Percentiles rank a stretch among this genome's conserved stretches.
These are phyloP conservation scores for Bradypodion ventrale DNA, from an alignment of 2,797 vertebrate species.

Conservation along the genomic window DNA sequence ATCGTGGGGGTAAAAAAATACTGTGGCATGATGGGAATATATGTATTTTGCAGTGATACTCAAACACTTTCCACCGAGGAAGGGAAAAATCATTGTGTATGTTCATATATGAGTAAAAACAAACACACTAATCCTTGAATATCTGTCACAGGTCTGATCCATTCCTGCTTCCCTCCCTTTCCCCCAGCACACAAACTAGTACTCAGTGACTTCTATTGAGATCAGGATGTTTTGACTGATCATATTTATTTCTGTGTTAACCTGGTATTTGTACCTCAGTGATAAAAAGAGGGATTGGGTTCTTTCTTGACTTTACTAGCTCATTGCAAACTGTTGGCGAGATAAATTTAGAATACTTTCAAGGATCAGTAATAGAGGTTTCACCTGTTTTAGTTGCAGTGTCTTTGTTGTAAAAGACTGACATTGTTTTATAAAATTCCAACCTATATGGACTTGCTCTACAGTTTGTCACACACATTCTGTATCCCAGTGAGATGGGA, in stretches of 20 bases:
- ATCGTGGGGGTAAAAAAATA: slow-evolving; percentile 76
- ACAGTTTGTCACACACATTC: not conserved
- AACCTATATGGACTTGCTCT: not conserved
- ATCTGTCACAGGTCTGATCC: slow-evolving; percentile 53
- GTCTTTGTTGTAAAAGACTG: not conserved
- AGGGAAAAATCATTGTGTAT: slow-evolving; percentile 61
- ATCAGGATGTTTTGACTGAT: slow-evolving; percentile 16
- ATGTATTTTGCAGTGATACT: slow-evolving; percentile 74
- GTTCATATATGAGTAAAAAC: slow-evolving; percentile 60
- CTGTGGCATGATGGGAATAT: slow-evolving; percentile 80
- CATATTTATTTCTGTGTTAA: slow-evolving; percentile 43
- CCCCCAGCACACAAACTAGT: not conserved
- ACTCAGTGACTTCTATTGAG: not conserved
- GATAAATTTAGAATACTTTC: not conserved
- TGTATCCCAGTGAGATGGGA: not conserved
- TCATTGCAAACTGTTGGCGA: not conserved
- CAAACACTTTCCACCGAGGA: slow-evolving; percentile 54
- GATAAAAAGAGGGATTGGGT: slow-evolving; percentile 30
- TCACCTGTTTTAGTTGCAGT: not conserved
- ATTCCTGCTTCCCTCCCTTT: slow-evolving; percentile 51
- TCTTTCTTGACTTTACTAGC: not conserved
- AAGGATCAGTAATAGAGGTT: not conserved
- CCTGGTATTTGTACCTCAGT: slow-evolving; percentile 40
- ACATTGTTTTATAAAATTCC: not conserved
- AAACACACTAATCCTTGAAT: slow-evolving; percentile 66